phyloP scores from a whole-genome alignment of 2,113 vertebrate genomes.

The Gopherus flavomarginatus region DNA sequence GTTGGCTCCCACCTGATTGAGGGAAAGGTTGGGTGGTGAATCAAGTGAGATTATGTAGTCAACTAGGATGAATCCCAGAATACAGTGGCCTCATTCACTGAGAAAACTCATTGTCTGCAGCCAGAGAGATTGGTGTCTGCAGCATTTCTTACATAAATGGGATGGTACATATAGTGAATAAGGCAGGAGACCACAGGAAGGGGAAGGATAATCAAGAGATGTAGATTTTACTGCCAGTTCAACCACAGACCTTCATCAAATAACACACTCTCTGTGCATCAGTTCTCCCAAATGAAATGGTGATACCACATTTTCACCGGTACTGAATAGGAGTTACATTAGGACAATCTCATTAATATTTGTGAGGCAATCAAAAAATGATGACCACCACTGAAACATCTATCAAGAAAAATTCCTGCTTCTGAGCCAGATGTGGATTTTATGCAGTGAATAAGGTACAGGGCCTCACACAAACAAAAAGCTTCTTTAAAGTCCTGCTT shows the following conservation, averaged over 20 bases:
- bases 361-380: background rate
- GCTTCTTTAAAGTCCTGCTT: background rate
- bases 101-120: background rate
- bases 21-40: background rate
- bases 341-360: background rate
- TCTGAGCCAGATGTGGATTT: background rate
- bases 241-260: background rate
- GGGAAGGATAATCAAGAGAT: background rate
- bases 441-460: background rate
- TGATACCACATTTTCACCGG: background rate
- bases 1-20: background rate
- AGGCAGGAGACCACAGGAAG: background rate
- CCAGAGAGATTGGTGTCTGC: background rate
- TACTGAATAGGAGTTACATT: background rate
- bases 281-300: background rate
- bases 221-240: background rate
- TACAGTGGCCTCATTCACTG: background rate
- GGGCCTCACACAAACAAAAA: background rate
- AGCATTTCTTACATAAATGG: background rate
- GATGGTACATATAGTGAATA: background rate
- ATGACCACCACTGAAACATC: background rate
- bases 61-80: background rate
- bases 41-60: accelerated
- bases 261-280: background rate
- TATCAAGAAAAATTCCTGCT: background rate